These are phyloP conservation scores for Calameuta filiformis DNA, from an alignment of 2,888 invertebrate genomes.

Conservation along the genomic window DNA sequence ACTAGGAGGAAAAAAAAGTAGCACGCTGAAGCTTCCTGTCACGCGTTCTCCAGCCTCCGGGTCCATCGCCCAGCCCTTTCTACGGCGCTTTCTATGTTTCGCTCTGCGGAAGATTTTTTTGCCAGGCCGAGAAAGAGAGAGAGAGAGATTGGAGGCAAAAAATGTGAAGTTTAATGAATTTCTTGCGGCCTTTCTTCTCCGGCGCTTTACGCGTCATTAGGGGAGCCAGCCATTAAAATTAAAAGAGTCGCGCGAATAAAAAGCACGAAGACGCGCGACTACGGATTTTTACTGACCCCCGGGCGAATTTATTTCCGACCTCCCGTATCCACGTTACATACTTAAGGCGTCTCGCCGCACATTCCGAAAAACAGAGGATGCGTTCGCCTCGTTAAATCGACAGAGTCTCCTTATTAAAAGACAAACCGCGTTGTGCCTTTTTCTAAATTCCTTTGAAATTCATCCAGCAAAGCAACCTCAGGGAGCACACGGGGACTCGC, in stretches of 20 bases:
- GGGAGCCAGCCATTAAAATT: constrained; percentile 37
- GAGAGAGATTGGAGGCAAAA: background rate
- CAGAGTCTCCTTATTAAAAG: background rate
- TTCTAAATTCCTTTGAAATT: background rate
- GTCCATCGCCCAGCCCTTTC: background rate
- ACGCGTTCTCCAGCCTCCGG: background rate
- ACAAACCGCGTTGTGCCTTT: background rate
- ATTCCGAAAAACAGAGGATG: background rate
- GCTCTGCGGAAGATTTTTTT: background rate
- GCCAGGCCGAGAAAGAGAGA: background rate
- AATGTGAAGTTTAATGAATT: constrained; percentile 35
- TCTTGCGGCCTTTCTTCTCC: constrained; percentile 21
- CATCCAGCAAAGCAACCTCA: background rate
- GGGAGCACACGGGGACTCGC: background rate
- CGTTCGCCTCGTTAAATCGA: background rate
- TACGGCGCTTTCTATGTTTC: background rate
- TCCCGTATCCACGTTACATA: background rate
- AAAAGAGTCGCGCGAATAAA: constrained; percentile 18
- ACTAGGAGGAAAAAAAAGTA: background rate
- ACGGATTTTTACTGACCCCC: constrained; percentile 13
- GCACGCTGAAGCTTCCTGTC: background rate
- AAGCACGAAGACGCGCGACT: constrained; percentile 5
- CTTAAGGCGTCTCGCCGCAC: background rate
- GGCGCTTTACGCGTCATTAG: constrained; percentile 33
- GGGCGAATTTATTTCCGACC: constrained; percentile 37